Percentiles rank a stretch among this genome's conserved stretches.
These are phyloP conservation scores for Lineus longissimus DNA, from an alignment of 1,140 invertebrate species.

Conservation along the genomic window DNA sequence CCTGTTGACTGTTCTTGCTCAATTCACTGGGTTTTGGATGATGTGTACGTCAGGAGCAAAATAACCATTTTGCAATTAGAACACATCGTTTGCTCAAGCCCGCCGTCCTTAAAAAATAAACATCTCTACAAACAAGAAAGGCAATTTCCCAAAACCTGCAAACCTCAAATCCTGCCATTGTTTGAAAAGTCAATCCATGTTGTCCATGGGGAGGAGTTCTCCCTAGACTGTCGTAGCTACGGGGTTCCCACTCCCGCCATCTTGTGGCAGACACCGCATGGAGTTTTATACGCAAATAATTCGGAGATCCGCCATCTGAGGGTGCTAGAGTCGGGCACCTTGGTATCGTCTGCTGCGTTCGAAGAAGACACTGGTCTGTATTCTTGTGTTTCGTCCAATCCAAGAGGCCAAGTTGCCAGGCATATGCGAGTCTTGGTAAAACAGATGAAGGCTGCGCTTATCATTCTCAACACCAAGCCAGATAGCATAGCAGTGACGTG, in stretches of 20 bases:
- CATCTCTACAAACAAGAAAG: not conserved
- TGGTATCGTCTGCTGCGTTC: not conserved
- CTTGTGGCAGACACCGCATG: not conserved
- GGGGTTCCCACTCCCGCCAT: not conserved
- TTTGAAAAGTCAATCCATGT: constrained; percentile 3
- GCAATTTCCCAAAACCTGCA: not conserved
- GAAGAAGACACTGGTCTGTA: not conserved
- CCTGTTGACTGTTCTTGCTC: not conserved
- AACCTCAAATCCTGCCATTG: not conserved
- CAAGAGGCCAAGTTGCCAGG: not conserved
- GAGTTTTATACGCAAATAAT: not conserved
- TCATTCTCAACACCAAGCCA: not conserved
- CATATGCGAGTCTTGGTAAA: not conserved
- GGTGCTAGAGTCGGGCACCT: not conserved
- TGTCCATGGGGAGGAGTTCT: not conserved
- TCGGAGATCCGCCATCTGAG: not conserved
- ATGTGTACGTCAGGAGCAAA: not conserved
- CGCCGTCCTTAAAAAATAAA: not conserved
- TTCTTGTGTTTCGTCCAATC: not conserved
- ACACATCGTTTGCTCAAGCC: not conserved
- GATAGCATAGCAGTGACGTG: not conserved
- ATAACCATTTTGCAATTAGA: not conserved
- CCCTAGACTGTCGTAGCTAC: not conserved
- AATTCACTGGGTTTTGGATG: not conserved
- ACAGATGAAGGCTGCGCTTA: not conserved